These are phyloP conservation scores for Rhingia campestris DNA, from an alignment of 2,888 invertebrate species.

Conservation along the genomic window DNA sequence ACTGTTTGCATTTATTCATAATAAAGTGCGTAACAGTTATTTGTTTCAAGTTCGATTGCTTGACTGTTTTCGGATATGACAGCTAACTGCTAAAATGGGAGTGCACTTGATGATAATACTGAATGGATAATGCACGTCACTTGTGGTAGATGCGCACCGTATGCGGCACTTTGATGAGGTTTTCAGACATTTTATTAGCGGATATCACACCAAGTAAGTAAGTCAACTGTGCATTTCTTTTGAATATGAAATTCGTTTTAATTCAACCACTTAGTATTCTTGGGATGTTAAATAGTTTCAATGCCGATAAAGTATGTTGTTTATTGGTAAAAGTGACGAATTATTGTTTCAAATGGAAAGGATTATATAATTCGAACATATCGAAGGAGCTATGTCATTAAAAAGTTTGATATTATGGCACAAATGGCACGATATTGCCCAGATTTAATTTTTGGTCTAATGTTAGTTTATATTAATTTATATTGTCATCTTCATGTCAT, in stretches of 20 bases:
- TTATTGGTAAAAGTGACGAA: background rate
- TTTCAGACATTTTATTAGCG: slow-evolving; percentile 25
- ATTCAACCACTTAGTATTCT: slow-evolving; percentile 29
- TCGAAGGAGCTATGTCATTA: too few relatives aligned
- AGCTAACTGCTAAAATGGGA: background rate
- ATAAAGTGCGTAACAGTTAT: background rate
- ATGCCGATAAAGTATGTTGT: background rate
- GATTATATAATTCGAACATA: background rate
- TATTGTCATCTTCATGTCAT: too few relatives aligned
- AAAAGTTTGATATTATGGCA: too few relatives aligned
- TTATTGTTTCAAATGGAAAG: background rate
- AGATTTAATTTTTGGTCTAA: too few relatives aligned
- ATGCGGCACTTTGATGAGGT: slow-evolving; percentile 1
- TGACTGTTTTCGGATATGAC: background rate
- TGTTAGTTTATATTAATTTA: too few relatives aligned
- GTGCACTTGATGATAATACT: background rate
- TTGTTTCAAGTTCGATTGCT: background rate
- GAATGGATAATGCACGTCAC: background rate
- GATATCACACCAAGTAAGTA: slow-evolving; percentile 40
- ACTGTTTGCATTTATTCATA: background rate
- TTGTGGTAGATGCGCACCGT: slow-evolving; percentile 27
- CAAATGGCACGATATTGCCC: too few relatives aligned
- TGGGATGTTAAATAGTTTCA: background rate
- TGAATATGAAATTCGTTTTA: slow-evolving; percentile 33
- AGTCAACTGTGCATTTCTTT: slow-evolving; percentile 25